phyloP scores from a whole-genome alignment of 2,888 invertebrate genomes.

The Heliconius sara region DNA sequence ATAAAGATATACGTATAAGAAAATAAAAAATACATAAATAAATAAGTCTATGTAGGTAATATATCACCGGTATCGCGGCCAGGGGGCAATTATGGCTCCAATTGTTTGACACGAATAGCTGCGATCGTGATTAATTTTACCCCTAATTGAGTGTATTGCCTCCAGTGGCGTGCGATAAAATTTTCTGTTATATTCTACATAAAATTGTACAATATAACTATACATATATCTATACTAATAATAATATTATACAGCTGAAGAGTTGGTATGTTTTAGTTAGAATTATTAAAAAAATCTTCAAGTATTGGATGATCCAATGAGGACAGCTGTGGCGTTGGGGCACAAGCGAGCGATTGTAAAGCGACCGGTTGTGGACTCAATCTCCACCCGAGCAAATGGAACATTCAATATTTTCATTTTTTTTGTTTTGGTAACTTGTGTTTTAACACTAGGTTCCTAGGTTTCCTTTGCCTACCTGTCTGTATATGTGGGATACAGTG shows the following conservation, averaged over 20 bases:
- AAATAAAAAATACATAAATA: neutral
- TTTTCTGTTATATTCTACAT: neutral
- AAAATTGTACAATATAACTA: neutral
- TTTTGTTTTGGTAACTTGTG: neutral
- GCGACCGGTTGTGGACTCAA: neutral
- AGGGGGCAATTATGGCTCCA: constrained; percentile 15
- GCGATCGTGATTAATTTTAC: constrained; percentile 20
- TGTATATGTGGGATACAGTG: neutral
- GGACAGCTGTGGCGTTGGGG: neutral
- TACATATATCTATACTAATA: neutral
- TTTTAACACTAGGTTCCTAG: too few species aligned
- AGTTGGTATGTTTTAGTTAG: too few species aligned
- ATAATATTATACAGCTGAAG: too few species aligned
- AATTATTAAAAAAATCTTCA: too few species aligned
- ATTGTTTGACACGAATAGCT: constrained; percentile 25
- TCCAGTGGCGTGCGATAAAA: constrained; percentile 2
- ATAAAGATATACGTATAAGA: accelerated
- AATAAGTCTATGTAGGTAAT: neutral
- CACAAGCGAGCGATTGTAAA: neutral
- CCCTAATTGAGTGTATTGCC: constrained; percentile 24
- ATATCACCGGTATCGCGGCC: constrained; percentile 16
- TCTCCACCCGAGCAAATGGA: neutral
- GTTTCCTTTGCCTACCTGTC: neutral
- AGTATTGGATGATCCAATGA: too few species aligned
- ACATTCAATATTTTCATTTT: neutral